phyloP scores from a whole-genome alignment of 1,140 invertebrate species.

The Papilio xuthus region DNA sequence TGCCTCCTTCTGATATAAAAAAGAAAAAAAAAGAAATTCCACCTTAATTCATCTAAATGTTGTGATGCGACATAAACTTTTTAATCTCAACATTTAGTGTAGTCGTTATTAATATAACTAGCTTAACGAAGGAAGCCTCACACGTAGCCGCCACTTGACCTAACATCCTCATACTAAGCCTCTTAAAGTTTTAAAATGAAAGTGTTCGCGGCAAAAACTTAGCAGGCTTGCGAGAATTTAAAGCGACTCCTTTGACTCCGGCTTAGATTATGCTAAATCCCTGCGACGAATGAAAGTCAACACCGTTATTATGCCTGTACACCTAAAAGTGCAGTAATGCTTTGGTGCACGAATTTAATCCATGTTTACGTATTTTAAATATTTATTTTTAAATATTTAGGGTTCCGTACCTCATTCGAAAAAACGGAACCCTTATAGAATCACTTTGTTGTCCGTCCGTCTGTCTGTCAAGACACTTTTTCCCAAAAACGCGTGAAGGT shows the following conservation, averaged over 20 bases:
- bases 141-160: conserved; percentile 46
- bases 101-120: conserved; percentile 46
- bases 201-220: conserved; percentile 40
- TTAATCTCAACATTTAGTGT: conserved; percentile 25
- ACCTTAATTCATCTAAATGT: background rate
- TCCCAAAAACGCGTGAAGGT: no score
- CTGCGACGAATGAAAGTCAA: conserved; percentile 31
- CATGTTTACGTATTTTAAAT: background rate
- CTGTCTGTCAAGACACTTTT: no score
- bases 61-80: conserved; percentile 17
- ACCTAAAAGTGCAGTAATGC: conserved; percentile 26
- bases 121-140: conserved; percentile 45
- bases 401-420: no score
- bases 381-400: background rate
- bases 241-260: conserved; percentile 32
- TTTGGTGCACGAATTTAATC: background rate
- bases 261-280: conserved; percentile 38
- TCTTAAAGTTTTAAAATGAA: conserved; percentile 47
- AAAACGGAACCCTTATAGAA: no score
- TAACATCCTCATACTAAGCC: conserved; percentile 44
- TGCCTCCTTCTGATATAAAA: no score
- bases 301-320: conserved; percentile 31
- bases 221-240: conserved; percentile 31
- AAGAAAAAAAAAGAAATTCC: no score
- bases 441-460: no score